phyloP scores from a whole-genome alignment of 2,113 vertebrate genomes.

The Centrocercus urophasianus region DNA sequence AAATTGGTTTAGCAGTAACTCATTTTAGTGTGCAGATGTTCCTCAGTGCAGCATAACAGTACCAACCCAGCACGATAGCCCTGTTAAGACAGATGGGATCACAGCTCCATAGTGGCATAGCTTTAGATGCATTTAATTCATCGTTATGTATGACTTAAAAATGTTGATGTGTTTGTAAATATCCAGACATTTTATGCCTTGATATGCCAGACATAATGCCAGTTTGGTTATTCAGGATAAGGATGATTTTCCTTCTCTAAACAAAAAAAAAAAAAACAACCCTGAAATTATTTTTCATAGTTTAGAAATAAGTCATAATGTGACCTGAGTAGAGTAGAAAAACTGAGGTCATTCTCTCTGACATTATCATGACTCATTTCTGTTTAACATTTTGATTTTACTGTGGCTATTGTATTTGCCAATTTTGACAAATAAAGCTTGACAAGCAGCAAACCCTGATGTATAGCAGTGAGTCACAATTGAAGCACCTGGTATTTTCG shows the following conservation, averaged over 20 bases:
- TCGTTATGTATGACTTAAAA: neutral
- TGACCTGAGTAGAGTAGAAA: neutral
- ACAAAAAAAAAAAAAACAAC: neutral
- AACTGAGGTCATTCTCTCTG: conserved; percentile 8
- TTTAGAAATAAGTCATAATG: neutral
- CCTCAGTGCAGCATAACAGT: neutral
- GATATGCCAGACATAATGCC: no score
- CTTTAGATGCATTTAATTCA: neutral
- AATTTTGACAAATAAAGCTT: conserved; percentile 41
- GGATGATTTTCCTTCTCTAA: neutral
- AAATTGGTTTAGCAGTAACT: neutral
- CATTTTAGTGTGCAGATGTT: neutral
- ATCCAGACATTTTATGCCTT: neutral
- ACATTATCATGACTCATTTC: conserved; percentile 25
- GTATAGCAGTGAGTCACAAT: neutral
- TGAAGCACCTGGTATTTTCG: neutral
- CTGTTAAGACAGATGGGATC: neutral
- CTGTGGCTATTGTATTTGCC: conserved; percentile 10
- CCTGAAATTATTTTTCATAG: neutral
- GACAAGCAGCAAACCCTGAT: conserved; percentile 3
- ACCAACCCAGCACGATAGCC: neutral
- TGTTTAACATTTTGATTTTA: conserved; percentile 14
- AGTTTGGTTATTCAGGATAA: neutral
- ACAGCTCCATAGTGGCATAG: accelerated
- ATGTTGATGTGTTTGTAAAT: neutral